Percentiles rank a stretch among this genome's conserved stretches.
These are phyloP conservation scores for Eupristina koningsbergeri DNA, from an alignment of 1,140 invertebrate species.

Conservation along the genomic window DNA sequence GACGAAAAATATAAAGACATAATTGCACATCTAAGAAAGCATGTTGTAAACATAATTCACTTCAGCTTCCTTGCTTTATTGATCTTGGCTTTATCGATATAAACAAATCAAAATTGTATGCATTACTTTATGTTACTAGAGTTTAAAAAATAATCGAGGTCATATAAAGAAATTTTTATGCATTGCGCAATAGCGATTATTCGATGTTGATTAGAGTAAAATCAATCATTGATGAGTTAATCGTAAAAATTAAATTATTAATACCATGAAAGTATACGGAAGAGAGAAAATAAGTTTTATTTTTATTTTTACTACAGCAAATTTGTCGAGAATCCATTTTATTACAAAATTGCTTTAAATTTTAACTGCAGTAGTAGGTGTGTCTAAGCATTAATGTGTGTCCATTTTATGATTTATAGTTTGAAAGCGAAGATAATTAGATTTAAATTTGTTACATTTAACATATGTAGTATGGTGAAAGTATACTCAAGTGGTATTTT, in stretches of 20 bases:
- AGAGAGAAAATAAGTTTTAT: not conserved
- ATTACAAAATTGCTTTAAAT: not conserved
- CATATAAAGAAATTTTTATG: no score
- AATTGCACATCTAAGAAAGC: not conserved
- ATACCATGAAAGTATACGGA: not conserved
- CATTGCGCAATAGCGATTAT: not conserved
- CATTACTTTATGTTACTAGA: not conserved
- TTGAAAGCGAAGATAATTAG: slow-evolving; percentile 5
- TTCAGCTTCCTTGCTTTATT: not conserved
- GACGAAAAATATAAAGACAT: slow-evolving; percentile 35
- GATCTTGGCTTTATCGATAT: not conserved
- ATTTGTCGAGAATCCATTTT: not conserved
- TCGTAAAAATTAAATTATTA: not conserved
- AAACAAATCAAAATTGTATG: slow-evolving; percentile 15
- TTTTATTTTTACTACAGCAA: not conserved
- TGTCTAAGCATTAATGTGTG: not conserved
- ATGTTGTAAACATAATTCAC: not conserved
- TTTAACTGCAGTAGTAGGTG: slow-evolving; percentile 15
- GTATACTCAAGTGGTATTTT: not conserved
- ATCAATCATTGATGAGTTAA: not conserved
- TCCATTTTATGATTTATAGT: not conserved
- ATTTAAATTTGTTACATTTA: slow-evolving; percentile 12
- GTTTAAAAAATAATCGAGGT: no score
- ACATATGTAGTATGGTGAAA: not conserved
- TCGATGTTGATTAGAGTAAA: not conserved